Evolutionary conservation across 2,888 invertebrate genomes (phyloP).

Genomic region (Agrotis puta): DNA sequence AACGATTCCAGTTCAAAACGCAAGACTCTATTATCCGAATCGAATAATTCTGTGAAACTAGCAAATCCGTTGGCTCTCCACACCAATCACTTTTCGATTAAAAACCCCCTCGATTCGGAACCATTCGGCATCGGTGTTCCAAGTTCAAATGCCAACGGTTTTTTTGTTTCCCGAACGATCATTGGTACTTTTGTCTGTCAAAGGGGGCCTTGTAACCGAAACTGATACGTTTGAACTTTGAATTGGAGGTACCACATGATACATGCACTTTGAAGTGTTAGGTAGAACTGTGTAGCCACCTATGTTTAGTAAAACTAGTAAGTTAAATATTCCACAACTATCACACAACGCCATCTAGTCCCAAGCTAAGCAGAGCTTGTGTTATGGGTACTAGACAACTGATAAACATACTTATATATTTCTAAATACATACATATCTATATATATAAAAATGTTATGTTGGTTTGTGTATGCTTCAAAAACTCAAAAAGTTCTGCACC

Average conservation of each 20-base stretch:
- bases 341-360: no score
- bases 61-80: constrained; percentile 28
- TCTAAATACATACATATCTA: no score
- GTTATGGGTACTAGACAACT: no score
- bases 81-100: constrained; percentile 41
- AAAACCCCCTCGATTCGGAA: constrained; percentile 29
- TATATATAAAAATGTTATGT: no score
- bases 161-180: constrained; percentile 36
- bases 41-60: constrained; percentile 16
- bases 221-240: background rate
- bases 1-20: constrained; percentile 1
- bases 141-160: constrained; percentile 26
- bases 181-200: constrained; percentile 21
- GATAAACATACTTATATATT: no score
- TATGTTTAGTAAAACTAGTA: no score
- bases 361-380: no score
- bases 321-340: no score
- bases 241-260: no score
- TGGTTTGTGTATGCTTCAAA: no score
- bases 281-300: background rate
- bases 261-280: background rate
- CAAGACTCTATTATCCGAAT: background rate
- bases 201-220: constrained; percentile 30
- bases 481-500: no score
- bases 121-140: constrained; percentile 8